Conservation (phyloP, 2,888 invertebrate species). For the Dascillus cervinus region DNA sequence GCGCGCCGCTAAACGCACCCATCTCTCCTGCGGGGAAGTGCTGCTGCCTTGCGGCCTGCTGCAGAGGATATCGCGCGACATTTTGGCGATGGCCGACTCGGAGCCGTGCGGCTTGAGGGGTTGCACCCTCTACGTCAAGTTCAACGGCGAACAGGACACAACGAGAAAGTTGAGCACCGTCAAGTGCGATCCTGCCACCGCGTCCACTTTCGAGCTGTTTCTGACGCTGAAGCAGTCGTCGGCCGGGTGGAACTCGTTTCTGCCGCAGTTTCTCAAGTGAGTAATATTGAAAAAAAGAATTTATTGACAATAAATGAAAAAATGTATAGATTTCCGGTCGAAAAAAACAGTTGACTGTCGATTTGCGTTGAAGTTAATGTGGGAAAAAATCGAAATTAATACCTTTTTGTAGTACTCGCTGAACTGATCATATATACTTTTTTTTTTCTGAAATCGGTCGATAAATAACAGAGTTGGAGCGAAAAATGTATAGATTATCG, state of each 20-base stretch:
- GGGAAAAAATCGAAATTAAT: too few relatives aligned
- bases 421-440: too few relatives aligned
- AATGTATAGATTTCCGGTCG: too few relatives aligned
- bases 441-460: too few relatives aligned
- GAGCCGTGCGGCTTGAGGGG: constrained; percentile 87
- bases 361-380: too few relatives aligned
- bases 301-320: too few relatives aligned
- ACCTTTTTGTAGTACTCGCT: too few relatives aligned
- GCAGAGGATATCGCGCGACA: constrained; percentile 69
- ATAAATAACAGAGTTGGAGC: too few relatives aligned
- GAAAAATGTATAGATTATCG: too few relatives aligned
- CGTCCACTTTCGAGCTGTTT: constrained; percentile 84
- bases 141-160: constrained; percentile 61
- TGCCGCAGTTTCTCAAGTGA: constrained; percentile 86
- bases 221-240: constrained; percentile 79
- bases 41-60: constrained; percentile 77
- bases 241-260: constrained; percentile 75
- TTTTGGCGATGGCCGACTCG: constrained; percentile 74
- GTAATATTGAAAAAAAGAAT: constrained; percentile 34
- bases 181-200: constrained; percentile 77
- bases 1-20: constrained; percentile 71
- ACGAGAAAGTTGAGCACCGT: constrained; percentile 69
- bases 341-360: too few relatives aligned
- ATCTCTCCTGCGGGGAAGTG: constrained; percentile 78
- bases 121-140: constrained; percentile 74